Conservation (phyloP, 2,888 invertebrate genomes). For the Leptopilina myrica region DNA sequence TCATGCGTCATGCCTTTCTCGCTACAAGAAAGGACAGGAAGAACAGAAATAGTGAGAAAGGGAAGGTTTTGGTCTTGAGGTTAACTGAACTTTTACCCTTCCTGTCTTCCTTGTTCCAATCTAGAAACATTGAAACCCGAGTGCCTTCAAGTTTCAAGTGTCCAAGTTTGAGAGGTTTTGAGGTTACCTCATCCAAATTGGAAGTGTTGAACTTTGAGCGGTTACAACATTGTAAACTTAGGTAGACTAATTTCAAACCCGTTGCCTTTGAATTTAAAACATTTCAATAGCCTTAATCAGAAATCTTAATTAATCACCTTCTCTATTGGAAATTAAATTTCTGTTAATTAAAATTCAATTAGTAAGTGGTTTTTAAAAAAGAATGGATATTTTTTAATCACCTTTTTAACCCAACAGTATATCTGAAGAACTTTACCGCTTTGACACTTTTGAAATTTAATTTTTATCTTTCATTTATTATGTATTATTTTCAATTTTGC, state of each 20-base stretch:
- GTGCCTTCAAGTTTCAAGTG: slow-evolving; percentile 28
- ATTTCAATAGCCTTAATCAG: neutral
- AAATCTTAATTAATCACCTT: slow-evolving; percentile 7
- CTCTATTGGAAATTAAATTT: neutral
- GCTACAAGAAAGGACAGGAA: slow-evolving; percentile 3
- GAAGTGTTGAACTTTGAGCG: slow-evolving; percentile 20
- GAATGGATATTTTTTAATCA: too few relatives aligned
- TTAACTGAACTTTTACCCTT: slow-evolving; percentile 25
- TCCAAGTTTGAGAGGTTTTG: slow-evolving; percentile 35
- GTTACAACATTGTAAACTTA: slow-evolving; percentile 23
- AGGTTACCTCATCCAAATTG: slow-evolving; percentile 21
- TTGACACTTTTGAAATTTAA: too few relatives aligned
- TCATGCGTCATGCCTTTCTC: slow-evolving; percentile 6
- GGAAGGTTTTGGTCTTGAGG: slow-evolving; percentile 3
- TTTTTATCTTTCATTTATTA: too few relatives aligned
- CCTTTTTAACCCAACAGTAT: too few relatives aligned
- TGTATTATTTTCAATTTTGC: too few relatives aligned
- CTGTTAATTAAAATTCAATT: too few relatives aligned
- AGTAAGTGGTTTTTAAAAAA: too few relatives aligned
- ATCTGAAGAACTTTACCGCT: too few relatives aligned
- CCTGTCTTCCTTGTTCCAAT: slow-evolving; percentile 20
- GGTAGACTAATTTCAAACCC: slow-evolving; percentile 4
- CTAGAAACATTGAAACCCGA: neutral
- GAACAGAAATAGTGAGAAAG: slow-evolving; percentile 3
- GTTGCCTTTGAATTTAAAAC: neutral